Evolutionary conservation across 2,797 vertebrate species (phyloP), one percentile per base, ranked within the genome.

Genomic region (Babyrousa celebensis): DNA sequence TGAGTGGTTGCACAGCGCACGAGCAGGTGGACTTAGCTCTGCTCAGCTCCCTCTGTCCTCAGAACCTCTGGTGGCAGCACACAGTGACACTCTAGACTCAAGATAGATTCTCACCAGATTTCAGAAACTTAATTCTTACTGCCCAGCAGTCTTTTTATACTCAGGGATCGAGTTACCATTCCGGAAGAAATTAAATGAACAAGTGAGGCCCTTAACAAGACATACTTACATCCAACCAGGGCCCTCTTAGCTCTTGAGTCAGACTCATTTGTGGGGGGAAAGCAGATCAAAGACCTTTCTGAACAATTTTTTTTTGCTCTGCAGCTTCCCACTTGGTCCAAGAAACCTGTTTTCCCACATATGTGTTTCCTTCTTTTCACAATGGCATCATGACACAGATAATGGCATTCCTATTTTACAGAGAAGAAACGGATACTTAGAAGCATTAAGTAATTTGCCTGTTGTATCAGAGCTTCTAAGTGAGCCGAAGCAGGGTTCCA

Each of bases 51-150:
- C n/a, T 36, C 25, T 87, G 48, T 58, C 60, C 85, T 92, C 21
- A 32, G 63, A 72, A 25, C 15, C 25, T 20, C 32, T 60, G 29
- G 23, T 40, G 65, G 40, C 58, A 75, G 27, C 60, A 9, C n/a
- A 29, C 7, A 56, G 83, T 92, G 77, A 91, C 32, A 70, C 52
- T 23, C 86, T 48, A 96, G 72, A 94, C 48, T 67, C 67, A 56
- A 85, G 75, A 29, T 95, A 23, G 48, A 52, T n/a, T 92, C 75
- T 97, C 54, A 52, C 23, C 0, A n/a, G 63, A 17, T 96, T 87
- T 85, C 36, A 72, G 72, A 92, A 85, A 68, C 58, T 72, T 77
- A 80, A 48, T 74, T 92, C 82, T 94, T 88, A 8, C 17, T 72
- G 32, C 36, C 15, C 8, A 15, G n/a, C 54, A 70, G 40, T 40